Percentiles rank a stretch among this genome's conserved stretches.
Evolutionary conservation across 2,797 vertebrate genomes (phyloP).

Genomic region (Myiotriccus ornatus): DNA sequence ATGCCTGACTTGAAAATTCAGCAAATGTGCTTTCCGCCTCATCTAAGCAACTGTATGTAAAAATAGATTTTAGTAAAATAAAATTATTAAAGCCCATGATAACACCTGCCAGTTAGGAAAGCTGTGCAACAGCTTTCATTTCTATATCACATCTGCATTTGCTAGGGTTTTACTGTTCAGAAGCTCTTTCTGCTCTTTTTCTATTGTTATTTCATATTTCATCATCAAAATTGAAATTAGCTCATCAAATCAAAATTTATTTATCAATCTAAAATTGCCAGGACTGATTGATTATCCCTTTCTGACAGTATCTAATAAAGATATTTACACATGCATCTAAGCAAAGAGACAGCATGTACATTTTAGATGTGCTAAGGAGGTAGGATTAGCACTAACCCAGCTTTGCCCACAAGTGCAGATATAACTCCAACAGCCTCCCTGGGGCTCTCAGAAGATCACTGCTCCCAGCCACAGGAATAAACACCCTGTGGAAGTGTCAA

Average conservation of each 20-base stretch:
- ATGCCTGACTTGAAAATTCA: neutral
- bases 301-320: neutral
- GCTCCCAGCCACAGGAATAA: neutral
- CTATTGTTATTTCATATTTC: neutral
- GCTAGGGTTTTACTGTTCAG: neutral
- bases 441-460: rapidly evolving
- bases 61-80: neutral
- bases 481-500: neutral
- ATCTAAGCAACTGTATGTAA: neutral
- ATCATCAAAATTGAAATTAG: neutral
- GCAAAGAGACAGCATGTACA: neutral
- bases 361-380: neutral
- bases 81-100: neutral
- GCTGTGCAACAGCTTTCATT: neutral
- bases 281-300: neutral
- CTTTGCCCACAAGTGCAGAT: rapidly evolving
- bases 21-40: neutral
- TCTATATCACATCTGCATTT: neutral
- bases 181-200: neutral
- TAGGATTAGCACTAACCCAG: neutral
- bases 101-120: neutral
- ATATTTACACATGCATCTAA: neutral
- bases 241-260: neutral
- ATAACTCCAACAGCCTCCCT: neutral
- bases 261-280: neutral